Percentiles rank a stretch among this genome's conserved stretches.
phyloP scores from a whole-genome alignment of 2,888 invertebrate genomes.

The Torymus auratus region DNA sequence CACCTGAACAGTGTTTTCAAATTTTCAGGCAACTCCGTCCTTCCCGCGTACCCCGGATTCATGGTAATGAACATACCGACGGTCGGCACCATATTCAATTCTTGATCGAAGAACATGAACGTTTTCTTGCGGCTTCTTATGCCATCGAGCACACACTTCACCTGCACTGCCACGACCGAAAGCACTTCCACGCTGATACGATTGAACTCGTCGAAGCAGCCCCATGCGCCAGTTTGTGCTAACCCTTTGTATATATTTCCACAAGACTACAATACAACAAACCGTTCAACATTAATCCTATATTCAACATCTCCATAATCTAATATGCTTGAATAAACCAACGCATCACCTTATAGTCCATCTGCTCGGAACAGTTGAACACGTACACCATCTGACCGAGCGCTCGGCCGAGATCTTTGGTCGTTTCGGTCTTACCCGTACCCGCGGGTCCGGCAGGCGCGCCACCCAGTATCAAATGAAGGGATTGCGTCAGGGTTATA shows the following conservation, averaged over 20 bases:
- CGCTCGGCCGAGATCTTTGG: slow-evolving; percentile 95
- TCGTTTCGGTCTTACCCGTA: slow-evolving; percentile 97
- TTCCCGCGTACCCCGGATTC: slow-evolving; percentile 97
- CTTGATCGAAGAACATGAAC: slow-evolving; percentile 92
- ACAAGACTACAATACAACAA: slow-evolving; percentile 81
- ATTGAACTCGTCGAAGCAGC: slow-evolving; percentile 98
- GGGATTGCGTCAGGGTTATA: slow-evolving; percentile 94
- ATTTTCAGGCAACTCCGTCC: slow-evolving; percentile 93
- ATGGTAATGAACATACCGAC: slow-evolving; percentile 96
- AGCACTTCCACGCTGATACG: slow-evolving; percentile 95
- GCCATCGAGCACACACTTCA: slow-evolving; percentile 90
- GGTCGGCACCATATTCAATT: slow-evolving; percentile 85
- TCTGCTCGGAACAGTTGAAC: slow-evolving; percentile 98
- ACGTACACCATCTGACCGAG: slow-evolving; percentile 98
- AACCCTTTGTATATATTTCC: slow-evolving; percentile 97
- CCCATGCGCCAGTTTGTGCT: slow-evolving; percentile 97
- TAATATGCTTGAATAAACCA: no score
- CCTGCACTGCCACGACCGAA: slow-evolving; percentile 97
- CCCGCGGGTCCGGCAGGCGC: slow-evolving; percentile 97
- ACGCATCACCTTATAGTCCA: slow-evolving; percentile 89
- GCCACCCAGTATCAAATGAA: slow-evolving; percentile 97
- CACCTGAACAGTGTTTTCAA: slow-evolving; percentile 79
- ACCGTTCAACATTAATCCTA: background rate
- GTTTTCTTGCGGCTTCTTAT: slow-evolving; percentile 88
- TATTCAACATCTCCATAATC: no score